Conservation (phyloP, 2,113 vertebrate species). For the Amphiprion percula region DNA sequence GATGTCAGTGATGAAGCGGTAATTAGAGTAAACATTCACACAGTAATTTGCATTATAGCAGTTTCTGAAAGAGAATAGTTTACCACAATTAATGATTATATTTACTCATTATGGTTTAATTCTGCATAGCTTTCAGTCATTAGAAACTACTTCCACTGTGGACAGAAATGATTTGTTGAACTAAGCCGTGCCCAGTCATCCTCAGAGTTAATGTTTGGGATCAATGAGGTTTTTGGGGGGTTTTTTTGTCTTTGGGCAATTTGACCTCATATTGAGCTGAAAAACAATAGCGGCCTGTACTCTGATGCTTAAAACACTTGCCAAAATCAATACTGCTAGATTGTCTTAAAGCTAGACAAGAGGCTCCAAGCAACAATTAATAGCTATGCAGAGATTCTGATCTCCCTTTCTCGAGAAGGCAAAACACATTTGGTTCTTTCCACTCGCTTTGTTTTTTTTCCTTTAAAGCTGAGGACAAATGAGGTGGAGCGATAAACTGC, state of each 20-base stretch:
- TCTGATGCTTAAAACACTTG: conserved; percentile 16
- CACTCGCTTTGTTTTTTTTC: conserved; percentile 4
- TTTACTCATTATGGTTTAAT: not conserved
- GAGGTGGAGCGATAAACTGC: conserved; percentile 20
- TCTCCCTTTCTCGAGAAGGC: conserved; percentile 16
- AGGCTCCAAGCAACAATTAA: conserved; percentile 25
- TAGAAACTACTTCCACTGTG: not conserved
- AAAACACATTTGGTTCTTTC: conserved; percentile 41
- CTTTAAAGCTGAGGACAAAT: conserved; percentile 36
- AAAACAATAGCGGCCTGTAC: conserved; percentile 35
- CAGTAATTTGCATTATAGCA: too few relatives aligned
- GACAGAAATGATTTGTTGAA: conserved; percentile 11
- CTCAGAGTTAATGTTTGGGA: conserved; percentile 28
- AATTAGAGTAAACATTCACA: too few relatives aligned
- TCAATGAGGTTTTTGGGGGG: conserved; percentile 1
- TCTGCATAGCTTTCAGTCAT: conserved; percentile 4
- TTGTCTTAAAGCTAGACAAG: conserved; percentile 1
- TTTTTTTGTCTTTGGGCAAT: conserved; percentile 42
- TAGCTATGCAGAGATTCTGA: conserved; percentile 27
- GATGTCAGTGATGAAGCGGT: too few relatives aligned
- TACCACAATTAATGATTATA: not conserved
- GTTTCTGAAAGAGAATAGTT: not conserved
- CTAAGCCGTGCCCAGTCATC: conserved; percentile 20
- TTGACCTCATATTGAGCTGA: conserved; percentile 6
- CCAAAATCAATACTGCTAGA: conserved; percentile 45